Evolutionary conservation across 2,888 invertebrate genomes (phyloP).

Genomic region (Proisotoma minuta): DNA sequence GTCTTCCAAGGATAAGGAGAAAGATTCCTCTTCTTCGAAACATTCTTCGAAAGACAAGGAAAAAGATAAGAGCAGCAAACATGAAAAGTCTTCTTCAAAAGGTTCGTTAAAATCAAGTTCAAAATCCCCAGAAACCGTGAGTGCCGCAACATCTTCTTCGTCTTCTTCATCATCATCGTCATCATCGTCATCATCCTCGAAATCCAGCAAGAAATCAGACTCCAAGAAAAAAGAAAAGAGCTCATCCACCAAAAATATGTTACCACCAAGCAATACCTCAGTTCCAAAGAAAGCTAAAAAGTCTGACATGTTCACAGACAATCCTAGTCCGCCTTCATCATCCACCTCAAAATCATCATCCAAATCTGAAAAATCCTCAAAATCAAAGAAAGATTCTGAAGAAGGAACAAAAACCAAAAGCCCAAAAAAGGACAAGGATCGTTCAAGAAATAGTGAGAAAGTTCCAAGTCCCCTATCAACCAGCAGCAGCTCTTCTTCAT

Average conservation of each 20-base stretch:
- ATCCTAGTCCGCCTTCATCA: conserved; percentile 21
- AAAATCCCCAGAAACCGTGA: conserved; percentile 19
- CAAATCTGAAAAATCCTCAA: conserved; percentile 26
- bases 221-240: conserved; percentile 28
- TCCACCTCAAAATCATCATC: conserved; percentile 19
- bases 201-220: background rate
- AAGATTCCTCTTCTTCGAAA: conserved; percentile 30
- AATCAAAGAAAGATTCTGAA: conserved; percentile 2
- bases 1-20: conserved; percentile 30
- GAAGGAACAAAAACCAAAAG: conserved; percentile 12
- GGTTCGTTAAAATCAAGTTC: conserved; percentile 27
- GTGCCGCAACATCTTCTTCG: conserved; percentile 26
- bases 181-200: conserved; percentile 11
- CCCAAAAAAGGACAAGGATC: conserved; percentile 24
- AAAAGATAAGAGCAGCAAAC: conserved; percentile 13
- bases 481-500: conserved; percentile 34
- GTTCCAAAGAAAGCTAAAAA: conserved; percentile 46
- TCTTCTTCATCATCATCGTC: conserved; percentile 31
- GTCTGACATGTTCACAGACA: conserved; percentile 27
- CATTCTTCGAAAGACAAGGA: conserved; percentile 24
- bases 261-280: conserved; percentile 44
- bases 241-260: conserved; percentile 41
- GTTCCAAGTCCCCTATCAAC: conserved; percentile 35
- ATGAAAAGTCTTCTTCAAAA: conserved; percentile 14
- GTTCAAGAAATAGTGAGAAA: conserved; percentile 15